Base-by-base conservation (phyloP, 2,113 vertebrate species). In the Archilochus colubris region DNA sequence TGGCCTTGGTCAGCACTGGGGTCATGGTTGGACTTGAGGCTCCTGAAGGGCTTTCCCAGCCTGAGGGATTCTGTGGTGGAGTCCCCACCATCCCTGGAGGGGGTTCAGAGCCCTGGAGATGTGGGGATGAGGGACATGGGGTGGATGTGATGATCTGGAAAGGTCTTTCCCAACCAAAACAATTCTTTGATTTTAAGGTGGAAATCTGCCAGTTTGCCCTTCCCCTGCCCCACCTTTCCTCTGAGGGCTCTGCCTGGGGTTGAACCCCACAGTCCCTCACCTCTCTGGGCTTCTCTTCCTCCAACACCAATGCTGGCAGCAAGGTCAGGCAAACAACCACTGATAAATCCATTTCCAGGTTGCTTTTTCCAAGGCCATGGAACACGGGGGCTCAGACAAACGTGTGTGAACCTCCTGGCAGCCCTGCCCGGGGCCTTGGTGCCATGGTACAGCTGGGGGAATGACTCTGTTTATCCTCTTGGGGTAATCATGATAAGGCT, bases 371-470 rank as follows among this genome's bases (percentile, higher is more conserved):
- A 97, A 97, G 97, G 97, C 85, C 90, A 3, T 78, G 79, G 93
- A 89, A 20, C 83, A 25, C 16, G 66, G 53, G 43, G 62, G 62
- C 10, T 31, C 88, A 61, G 87, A 79, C 36, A 8, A 55, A 54
- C 3, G 27, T 55, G 70, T 72, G 89, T 81, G 91, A 93, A 70
- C 80, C 72, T 46, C 17, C 89, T 97, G 98, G 97, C 97, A 95
- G 96, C 17, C 74, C 89, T 97, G 84, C 77, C 68, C 28, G 97
- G 98, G 95, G 97, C 99, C 99, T 99, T 98, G 99, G 99, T 98
- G 97, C 97, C 98, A 96, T 98, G 99, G 99, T 99, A 99, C 99
- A 82, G 98, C 98, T 92, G 98, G 98, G 98, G 97, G 98, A 99
- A 99, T 98, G 98, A 98, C 98, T 97, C 95, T 98, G 96, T 98